Evolutionary conservation across 2,113 vertebrate species (phyloP).

Genomic region (Myrmophylax atrothorax): DNA sequence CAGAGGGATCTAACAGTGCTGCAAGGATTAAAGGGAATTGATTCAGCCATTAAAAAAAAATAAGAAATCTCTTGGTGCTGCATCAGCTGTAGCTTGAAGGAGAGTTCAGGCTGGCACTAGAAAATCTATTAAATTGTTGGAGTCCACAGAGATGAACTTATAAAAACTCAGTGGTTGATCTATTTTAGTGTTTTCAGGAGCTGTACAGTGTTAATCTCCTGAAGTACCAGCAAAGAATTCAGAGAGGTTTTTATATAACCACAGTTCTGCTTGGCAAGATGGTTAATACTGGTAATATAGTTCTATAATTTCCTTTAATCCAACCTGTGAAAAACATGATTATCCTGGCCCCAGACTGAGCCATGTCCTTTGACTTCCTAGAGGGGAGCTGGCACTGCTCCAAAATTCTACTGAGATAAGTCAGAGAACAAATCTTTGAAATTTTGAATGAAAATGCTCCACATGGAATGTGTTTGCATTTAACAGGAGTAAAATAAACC

Average conservation of each 20-base stretch:
- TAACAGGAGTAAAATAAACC: not conserved
- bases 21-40: slow-evolving; percentile 17
- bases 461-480: not conserved
- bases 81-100: not conserved
- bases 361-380: not conserved
- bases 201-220: not conserved
- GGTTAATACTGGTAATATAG: not conserved
- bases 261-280: not conserved
- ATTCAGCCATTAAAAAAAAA: slow-evolving; percentile 7
- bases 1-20: not conserved
- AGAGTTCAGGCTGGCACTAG: not conserved
- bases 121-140: slow-evolving; percentile 6
- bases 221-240: not conserved
- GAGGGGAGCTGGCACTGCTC: not conserved
- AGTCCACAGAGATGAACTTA: slow-evolving; percentile 7
- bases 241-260: not conserved
- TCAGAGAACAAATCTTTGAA: not conserved
- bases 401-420: not conserved
- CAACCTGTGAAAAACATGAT: not conserved
- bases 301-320: not conserved
- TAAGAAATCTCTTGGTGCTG: not conserved
- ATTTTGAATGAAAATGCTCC: not conserved
- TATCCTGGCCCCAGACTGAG: not conserved
- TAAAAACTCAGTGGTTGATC: not conserved
- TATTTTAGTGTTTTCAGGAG: not conserved